A percentile compares a stretch with the other conserved stretches of the same genome.
These are phyloP conservation scores for Epirrhoe tristata DNA, from an alignment of 2,888 invertebrate species.

Conservation along the genomic window DNA sequence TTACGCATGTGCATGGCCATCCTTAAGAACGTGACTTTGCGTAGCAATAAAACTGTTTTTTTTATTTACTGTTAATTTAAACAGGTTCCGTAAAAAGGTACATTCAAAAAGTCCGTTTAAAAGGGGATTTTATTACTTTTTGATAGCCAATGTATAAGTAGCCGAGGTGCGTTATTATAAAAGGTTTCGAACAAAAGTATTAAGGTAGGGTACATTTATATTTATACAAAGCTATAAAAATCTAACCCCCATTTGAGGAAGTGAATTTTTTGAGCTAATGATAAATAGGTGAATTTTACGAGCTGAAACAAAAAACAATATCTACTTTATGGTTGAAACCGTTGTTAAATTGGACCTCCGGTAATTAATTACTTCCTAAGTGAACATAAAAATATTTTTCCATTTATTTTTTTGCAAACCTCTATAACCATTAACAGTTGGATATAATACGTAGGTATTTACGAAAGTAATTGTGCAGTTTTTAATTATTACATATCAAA, in stretches of 20 bases:
- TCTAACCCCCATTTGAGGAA: slow-evolving; percentile 24
- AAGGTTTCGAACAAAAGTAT: slow-evolving; percentile 37
- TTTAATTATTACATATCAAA: neutral
- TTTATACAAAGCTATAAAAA: slow-evolving; percentile 28
- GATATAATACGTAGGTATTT: neutral
- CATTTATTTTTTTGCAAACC: neutral
- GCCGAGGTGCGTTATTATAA: slow-evolving; percentile 42
- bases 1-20: slow-evolving; percentile 43
- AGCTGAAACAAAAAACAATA: slow-evolving; percentile 14
- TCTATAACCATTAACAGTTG: neutral
- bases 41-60: slow-evolving; percentile 47
- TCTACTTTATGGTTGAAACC: slow-evolving; percentile 11
- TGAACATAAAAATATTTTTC: neutral
- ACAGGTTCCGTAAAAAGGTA: slow-evolving; percentile 45
- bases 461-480: neutral
- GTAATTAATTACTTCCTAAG: neutral
- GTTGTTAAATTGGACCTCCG: neutral
- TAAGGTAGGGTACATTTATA: slow-evolving; percentile 30
- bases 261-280: slow-evolving; percentile 20
- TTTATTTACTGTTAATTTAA: slow-evolving; percentile 47
- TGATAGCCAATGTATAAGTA: slow-evolving; percentile 45
- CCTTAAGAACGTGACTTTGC: slow-evolving; percentile 45
- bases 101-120: slow-evolving; percentile 41
- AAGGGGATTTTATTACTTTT: slow-evolving; percentile 45
- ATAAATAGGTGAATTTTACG: slow-evolving; percentile 19